Percentiles rank a stretch among this genome's conserved stretches.
These are phyloP conservation scores for Yponomeuta cagnagella DNA, from an alignment of 2,888 invertebrate species.

Conservation along the genomic window DNA sequence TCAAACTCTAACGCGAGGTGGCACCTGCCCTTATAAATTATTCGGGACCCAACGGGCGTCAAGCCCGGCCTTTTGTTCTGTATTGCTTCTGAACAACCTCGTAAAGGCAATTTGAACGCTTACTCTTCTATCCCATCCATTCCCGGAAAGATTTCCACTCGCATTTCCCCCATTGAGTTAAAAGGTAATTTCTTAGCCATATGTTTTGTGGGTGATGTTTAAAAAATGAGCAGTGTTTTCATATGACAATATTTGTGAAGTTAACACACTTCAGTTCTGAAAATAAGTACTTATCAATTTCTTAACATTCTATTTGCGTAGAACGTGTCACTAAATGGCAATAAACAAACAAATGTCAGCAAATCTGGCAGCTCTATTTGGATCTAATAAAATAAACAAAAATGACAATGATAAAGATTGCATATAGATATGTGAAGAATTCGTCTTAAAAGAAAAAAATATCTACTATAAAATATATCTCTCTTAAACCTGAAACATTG, in stretches of 20 bases:
- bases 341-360: no score
- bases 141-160: not conserved
- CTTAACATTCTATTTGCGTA: no score
- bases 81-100: constrained; percentile 27
- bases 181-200: not conserved
- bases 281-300: no score
- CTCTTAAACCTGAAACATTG: not conserved
- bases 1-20: constrained; percentile 39
- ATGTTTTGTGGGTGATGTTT: not conserved
- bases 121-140: constrained; percentile 9
- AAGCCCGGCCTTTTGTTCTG: constrained; percentile 46
- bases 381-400: no score
- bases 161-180: not conserved
- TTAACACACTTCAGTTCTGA: no score
- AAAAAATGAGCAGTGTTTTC: not conserved
- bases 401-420: no score
- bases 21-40: constrained; percentile 61
- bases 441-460: no score
- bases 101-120: constrained; percentile 19
- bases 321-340: no score
- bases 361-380: no score
- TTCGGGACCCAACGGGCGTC: constrained; percentile 28
- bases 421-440: no score
- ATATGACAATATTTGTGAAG: not conserved
- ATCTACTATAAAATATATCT: no score